Evolutionary conservation across 2,888 invertebrate species (phyloP).

Genomic region (Drosophila acutilabella): DNA sequence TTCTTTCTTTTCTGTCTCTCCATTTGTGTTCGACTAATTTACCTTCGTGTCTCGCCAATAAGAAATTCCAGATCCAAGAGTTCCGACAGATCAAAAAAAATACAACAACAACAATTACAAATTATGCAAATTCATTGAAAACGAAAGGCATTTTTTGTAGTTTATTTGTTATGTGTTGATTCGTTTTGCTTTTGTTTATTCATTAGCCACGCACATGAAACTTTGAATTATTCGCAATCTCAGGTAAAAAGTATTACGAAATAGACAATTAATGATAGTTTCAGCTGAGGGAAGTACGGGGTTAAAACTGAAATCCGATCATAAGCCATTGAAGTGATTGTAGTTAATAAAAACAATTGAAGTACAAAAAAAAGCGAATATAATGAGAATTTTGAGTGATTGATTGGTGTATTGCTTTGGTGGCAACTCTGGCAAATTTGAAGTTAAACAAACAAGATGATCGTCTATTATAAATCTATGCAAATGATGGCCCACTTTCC

Average conservation of each 20-base stretch:
- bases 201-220: constrained; percentile 44
- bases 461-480: constrained; percentile 15
- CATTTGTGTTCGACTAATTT: not conserved
- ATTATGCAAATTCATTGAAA: constrained; percentile 76
- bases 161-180: constrained; percentile 26
- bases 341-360: not conserved
- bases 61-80: constrained; percentile 26
- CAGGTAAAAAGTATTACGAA: constrained; percentile 24
- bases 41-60: constrained; percentile 34
- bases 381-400: constrained; percentile 16
- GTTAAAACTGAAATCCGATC: constrained; percentile 10
- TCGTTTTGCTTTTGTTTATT: constrained; percentile 57
- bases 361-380: constrained; percentile 1
- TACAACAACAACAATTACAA: constrained; percentile 28
- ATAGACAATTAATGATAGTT: constrained; percentile 14
- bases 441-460: constrained; percentile 10
- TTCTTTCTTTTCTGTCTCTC: constrained; percentile 20
- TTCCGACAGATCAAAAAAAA: constrained; percentile 10
- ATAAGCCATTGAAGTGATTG: constrained; percentile 24
- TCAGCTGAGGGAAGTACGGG: not conserved
- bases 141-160: constrained; percentile 64
- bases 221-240: constrained; percentile 26
- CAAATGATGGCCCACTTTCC: constrained; percentile 34
- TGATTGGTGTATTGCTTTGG: not conserved
- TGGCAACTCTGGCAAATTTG: constrained; percentile 15